Evolutionary conservation across 1,140 invertebrate genomes (phyloP), one percentile per base, ranked within the genome.

Genomic region (Saxidomus purpurata): DNA sequence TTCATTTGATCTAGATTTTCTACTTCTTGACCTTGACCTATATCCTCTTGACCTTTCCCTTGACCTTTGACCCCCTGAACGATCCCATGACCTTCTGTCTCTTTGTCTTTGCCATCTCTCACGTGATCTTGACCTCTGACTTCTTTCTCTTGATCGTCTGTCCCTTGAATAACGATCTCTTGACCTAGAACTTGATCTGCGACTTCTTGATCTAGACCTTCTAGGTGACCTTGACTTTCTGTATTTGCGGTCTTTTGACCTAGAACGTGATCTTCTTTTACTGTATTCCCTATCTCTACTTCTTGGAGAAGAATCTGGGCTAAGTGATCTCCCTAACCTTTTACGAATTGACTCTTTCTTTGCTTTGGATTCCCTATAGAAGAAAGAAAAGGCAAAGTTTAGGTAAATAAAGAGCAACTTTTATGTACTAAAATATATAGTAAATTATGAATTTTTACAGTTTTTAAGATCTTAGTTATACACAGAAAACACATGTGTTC

Each of bases 101-200:
- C 92, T 82, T 69, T 92, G 91, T 43, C 88, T 81, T 74, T 86
- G 43, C n/a, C 28, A 52, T 63, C 82, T 85, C 40, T 52, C 36
- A 36, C n/a, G n/a, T 69, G 89, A 85, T 55, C 25, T 61, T 69
- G 71, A 76, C 38, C 71, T 84, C 22, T 40, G 61, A 74, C 71
- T 47, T 85, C 87, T 86, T 55, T 82, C 77, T 47, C 76, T 76
- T 55, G 84, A 88, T 31, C 61, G 67, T 49, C 82, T 89, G 25
- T 55, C 61, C 55, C 89, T 90, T 52, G 85, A 81, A 63, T 87
- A 61, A 22, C 77, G 47, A 47, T 88, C 76, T 47, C 89, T 83
- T 55, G 82, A 85, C 67, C 63, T 40, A 13, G 67, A 74, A n/a
- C 85, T 81, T 76, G 82, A 76, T 43, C 81, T 49, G 55, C 63